phyloP scores from a whole-genome alignment of 2,888 invertebrate genomes.

The Temnothorax ravouxi region DNA sequence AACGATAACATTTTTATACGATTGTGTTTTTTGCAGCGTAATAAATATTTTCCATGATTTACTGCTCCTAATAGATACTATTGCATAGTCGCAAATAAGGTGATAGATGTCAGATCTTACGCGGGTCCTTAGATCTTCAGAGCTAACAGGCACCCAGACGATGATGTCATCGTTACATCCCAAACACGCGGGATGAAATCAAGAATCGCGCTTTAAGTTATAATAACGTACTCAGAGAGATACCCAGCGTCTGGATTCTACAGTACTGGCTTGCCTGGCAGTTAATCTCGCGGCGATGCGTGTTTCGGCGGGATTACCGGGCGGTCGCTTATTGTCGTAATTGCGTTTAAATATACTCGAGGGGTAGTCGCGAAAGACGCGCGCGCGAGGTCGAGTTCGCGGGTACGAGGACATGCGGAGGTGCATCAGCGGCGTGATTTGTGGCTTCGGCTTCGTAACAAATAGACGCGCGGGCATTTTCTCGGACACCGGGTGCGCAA shows the following conservation, averaged over 20 bases:
- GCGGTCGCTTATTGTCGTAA: conserved; percentile 70
- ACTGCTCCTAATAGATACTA: neutral
- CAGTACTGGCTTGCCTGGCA: conserved; percentile 54
- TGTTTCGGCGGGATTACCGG: conserved; percentile 71
- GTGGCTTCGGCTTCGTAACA: conserved; percentile 70
- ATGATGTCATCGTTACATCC: conserved; percentile 8
- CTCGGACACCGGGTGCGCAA: conserved; percentile 68
- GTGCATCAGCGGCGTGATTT: conserved; percentile 71
- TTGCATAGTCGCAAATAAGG: too few relatives aligned
- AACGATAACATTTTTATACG: neutral
- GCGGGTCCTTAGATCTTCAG: neutral
- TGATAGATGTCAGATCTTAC: neutral
- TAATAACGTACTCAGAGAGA: conserved; percentile 29
- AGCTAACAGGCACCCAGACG: neutral
- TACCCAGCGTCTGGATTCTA: conserved; percentile 35
- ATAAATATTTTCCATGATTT: neutral
- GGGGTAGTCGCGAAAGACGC: conserved; percentile 39
- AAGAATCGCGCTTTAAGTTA: conserved; percentile 38
- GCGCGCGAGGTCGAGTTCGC: conserved; percentile 64
- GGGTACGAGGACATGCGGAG: conserved; percentile 62
- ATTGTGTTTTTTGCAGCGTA: neutral
- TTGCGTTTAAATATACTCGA: conserved; percentile 73
- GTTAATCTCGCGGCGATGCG: conserved; percentile 67
- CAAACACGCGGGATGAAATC: conserved; percentile 21
- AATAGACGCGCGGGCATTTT: conserved; percentile 67